Evolutionary conservation across 2,888 invertebrate genomes (phyloP).

Genomic region (Artemia sinica): DNA sequence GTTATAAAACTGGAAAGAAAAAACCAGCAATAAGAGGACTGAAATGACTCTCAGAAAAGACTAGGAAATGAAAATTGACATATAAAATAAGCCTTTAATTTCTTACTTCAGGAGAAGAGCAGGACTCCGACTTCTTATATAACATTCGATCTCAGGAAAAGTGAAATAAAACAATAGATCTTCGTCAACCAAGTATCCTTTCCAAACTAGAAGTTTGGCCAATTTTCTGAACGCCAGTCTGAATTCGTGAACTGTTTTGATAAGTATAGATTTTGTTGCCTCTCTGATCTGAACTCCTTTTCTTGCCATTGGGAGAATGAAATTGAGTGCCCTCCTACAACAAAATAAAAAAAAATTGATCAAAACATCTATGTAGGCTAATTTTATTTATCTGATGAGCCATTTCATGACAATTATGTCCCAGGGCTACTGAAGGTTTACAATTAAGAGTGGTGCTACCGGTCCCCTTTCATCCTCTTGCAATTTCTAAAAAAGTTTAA

Average conservation of each 20-base stretch:
- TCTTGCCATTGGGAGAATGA: slow-evolving; percentile 43
- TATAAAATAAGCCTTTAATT: neutral
- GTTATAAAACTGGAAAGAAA: no score
- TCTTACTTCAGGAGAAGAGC: slow-evolving; percentile 44
- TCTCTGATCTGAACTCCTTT: slow-evolving; percentile 46
- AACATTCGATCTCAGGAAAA: slow-evolving; percentile 42
- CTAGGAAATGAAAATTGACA: no score
- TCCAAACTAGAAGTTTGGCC: slow-evolving; percentile 40
- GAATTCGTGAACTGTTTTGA: slow-evolving; percentile 39
- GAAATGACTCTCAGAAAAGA: no score
- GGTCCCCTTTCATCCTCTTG: no score
- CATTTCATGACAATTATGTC: no score
- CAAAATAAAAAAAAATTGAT: slow-evolving; percentile 15
- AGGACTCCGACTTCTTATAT: slow-evolving; percentile 37
- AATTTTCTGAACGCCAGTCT: slow-evolving; percentile 42
- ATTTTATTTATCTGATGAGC: no score
- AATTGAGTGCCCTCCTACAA: slow-evolving; percentile 41
- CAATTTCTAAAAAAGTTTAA: no score
- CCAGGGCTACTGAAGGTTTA: no score
- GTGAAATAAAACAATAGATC: slow-evolving; percentile 51
- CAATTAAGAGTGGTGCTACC: no score
- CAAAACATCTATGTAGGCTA: no score
- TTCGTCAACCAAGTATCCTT: slow-evolving; percentile 45
- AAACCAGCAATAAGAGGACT: no score
- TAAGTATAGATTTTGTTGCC: slow-evolving; percentile 42